A percentile compares a stretch with the other conserved stretches of the same genome.
Conservation (phyloP, 2,888 invertebrate species). For the Amaurobius ferox region DNA sequence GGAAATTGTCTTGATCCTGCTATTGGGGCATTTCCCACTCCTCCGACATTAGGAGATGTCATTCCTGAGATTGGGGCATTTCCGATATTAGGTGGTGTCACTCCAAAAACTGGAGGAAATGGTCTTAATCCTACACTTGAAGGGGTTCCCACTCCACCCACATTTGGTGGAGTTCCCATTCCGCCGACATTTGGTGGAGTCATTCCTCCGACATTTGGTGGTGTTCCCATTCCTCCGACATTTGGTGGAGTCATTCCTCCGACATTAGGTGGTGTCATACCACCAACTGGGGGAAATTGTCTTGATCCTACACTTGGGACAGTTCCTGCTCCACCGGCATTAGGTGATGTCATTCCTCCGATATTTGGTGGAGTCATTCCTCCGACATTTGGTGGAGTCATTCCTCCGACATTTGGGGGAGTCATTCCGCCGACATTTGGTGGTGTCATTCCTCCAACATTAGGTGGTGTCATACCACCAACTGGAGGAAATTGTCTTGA, state of each 20-base stretch:
- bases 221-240: neutral
- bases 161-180: neutral
- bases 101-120: neutral
- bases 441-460: neutral
- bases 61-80: slow-evolving; percentile 7
- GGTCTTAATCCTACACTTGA: neutral
- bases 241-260: neutral
- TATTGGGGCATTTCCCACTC: neutral
- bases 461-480: neutral
- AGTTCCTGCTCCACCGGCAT: neutral
- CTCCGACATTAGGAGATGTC: neutral
- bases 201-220: neutral
- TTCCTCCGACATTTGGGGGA: neutral
- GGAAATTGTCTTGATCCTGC: no score
- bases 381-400: neutral
- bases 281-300: neutral
- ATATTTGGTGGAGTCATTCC: neutral
- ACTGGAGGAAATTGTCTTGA: no score
- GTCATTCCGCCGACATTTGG: neutral
- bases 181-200: neutral
- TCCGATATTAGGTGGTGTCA: neutral
- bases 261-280: neutral
- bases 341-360: neutral
- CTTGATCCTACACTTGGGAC: neutral
- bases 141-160: neutral